phyloP scores from a whole-genome alignment of 2,113 vertebrate species.

The Eonycteris spelaea region DNA sequence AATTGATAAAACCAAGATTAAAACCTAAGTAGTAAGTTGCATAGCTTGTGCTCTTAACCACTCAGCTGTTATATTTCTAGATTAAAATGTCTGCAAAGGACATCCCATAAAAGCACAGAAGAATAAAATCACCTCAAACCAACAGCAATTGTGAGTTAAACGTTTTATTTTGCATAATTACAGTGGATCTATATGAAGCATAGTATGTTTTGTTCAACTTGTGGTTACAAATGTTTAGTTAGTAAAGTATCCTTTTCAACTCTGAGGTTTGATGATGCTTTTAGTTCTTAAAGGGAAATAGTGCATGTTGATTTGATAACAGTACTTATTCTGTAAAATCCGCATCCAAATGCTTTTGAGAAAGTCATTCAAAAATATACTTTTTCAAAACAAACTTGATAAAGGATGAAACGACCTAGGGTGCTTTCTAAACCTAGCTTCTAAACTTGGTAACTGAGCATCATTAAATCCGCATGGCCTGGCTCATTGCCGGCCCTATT shows the following conservation, averaged over 20 bases:
- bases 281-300: slow-evolving; percentile 40
- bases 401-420: neutral
- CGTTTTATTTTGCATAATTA: slow-evolving; percentile 62
- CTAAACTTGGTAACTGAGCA: neutral
- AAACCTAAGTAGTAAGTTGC: neutral
- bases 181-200: slow-evolving; percentile 27
- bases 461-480: neutral
- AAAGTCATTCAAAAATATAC: slow-evolving; percentile 50
- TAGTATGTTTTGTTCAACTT: slow-evolving; percentile 45
- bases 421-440: neutral
- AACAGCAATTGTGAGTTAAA: slow-evolving; percentile 44
- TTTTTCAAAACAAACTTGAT: slow-evolving; percentile 2
- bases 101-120: slow-evolving; percentile 38
- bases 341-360: slow-evolving; percentile 33
- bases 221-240: slow-evolving; percentile 55
- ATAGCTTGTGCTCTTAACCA: neutral
- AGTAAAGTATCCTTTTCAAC: slow-evolving; percentile 47
- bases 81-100: slow-evolving; percentile 38
- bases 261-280: slow-evolving; percentile 45
- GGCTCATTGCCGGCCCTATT: neutral
- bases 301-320: slow-evolving; percentile 31
- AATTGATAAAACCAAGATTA: neutral
- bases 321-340: slow-evolving; percentile 41
- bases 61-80: slow-evolving; percentile 36
- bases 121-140: slow-evolving; percentile 52